Base-by-base conservation (phyloP, 2,888 invertebrate species). In the Clusia tigrina region DNA sequence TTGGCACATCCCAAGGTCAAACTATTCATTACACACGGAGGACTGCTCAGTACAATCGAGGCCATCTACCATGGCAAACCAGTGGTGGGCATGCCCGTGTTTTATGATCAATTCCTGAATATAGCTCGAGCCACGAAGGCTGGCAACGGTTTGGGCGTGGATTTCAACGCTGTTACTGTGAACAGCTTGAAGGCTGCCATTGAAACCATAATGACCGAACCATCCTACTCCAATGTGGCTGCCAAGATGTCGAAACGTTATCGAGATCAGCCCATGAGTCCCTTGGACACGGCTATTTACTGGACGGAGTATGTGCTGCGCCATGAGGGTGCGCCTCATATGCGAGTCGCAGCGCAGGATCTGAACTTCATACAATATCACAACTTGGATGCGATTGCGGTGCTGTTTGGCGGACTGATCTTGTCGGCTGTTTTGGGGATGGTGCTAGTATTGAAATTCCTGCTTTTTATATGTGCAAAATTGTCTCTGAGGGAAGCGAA, bases 21-120 rank as follows among this genome's bases (percentile, higher is more conserved):
- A 38, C 75, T 84, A 0, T 86, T 86, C 65, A 83, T 87, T 59
- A 85, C 85, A 0, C 87, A 87, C 72, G 86, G 85, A 1, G 86
- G 86, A 1, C 78, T 85, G 38, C 77, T 85, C 51, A 83, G 85
- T 42, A 78, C 82, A 2, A 82, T 83, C 37, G 86, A 86, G 67
- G 78, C 85, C 0, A 74, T 81, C n/a, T 79, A 78, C 69, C 76
- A 80, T 63, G 84, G 77, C 6, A 81, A 83, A 9, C 83, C 84
- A 0, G 66, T 84, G 2, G 61, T 84, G 2, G 83, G 81, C 1
- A 69, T 85, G n/a, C 81, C 83, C 0, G 67, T 82, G 22, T 76
- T 78, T 56, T 76, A 67, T 26, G 82, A 83, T 70, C 82, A 83
- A 65, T 63, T 65, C 55, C 20, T 69, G 48, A 76, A 83, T 71